These are phyloP conservation scores for Tubiluchus corallicola DNA, from an alignment of 2,888 invertebrate genomes.

Conservation along the genomic window DNA sequence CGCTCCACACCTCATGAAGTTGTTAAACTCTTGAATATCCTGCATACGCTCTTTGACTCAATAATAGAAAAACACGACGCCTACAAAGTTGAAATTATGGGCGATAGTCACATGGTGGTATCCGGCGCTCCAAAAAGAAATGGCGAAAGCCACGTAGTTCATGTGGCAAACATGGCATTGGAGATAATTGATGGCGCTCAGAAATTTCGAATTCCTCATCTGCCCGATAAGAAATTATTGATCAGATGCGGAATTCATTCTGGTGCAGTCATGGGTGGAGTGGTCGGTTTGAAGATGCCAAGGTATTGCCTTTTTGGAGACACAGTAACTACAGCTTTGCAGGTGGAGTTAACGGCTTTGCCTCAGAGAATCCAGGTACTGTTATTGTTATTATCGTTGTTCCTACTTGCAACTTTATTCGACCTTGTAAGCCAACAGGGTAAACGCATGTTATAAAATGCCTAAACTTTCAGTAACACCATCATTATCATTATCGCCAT, in stretches of 20 bases:
- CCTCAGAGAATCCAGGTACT: slow-evolving; percentile 14
- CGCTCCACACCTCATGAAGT: slow-evolving; percentile 10
- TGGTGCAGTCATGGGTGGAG: slow-evolving; percentile 15
- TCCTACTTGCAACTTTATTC: too few relatives aligned
- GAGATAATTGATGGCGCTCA: slow-evolving; percentile 2
- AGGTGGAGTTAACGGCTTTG: slow-evolving; percentile 12
- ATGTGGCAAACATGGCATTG: slow-evolving; percentile 8
- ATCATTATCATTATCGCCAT: too few relatives aligned
- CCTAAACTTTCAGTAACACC: too few relatives aligned
- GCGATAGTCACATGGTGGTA: slow-evolving; percentile 12
- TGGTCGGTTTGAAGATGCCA: slow-evolving; percentile 14
- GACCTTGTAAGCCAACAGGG: too few relatives aligned
- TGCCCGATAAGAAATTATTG: neutral
- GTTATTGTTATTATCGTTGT: too few relatives aligned
- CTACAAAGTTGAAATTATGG: slow-evolving; percentile 2
- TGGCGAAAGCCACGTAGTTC: slow-evolving; percentile 7
- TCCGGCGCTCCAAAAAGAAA: slow-evolving; percentile 11
- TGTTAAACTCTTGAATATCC: slow-evolving; percentile 9
- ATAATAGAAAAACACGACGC: neutral
- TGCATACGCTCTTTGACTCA: slow-evolving; percentile 8
- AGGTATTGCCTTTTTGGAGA: slow-evolving; percentile 16
- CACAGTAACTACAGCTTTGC: slow-evolving; percentile 14
- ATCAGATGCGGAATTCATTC: slow-evolving; percentile 9
- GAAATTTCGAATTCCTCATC: slow-evolving; percentile 8
- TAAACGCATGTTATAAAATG: too few relatives aligned